phyloP scores from a whole-genome alignment of 1,140 invertebrate species.

The Leptinotarsa lineolata region DNA sequence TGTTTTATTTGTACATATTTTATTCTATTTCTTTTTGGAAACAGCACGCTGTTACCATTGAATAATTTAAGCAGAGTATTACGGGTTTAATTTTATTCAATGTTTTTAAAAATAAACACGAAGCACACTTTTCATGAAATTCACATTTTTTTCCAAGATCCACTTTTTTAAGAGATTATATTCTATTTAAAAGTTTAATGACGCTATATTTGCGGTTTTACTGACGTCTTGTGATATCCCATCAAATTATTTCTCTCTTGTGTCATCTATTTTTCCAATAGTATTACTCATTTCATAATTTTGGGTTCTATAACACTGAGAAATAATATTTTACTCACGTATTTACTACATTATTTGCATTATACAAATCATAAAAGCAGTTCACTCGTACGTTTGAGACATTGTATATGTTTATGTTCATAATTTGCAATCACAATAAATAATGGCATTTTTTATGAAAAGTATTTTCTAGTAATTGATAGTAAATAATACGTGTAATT shows the following conservation, averaged over 20 bases:
- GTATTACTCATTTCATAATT: constrained; percentile 17
- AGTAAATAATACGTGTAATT: too few species aligned
- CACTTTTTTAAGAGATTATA: neutral
- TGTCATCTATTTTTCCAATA: constrained; percentile 13
- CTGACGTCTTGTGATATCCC: neutral
- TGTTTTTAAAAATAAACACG: neutral
- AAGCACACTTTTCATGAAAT: neutral
- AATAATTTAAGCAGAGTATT: neutral
- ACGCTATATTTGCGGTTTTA: constrained; percentile 9
- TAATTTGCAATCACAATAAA: too few species aligned
- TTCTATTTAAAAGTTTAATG: neutral
- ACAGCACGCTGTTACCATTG: neutral
- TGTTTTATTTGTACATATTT: too few species aligned
- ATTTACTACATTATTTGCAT: too few species aligned
- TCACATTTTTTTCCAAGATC: neutral
- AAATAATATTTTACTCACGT: too few species aligned
- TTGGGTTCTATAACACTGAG: too few species aligned
- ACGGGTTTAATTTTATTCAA: neutral
- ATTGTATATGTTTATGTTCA: too few species aligned
- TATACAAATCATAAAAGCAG: too few species aligned
- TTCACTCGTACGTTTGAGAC: too few species aligned
- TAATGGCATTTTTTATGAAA: too few species aligned
- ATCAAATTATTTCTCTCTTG: neutral
- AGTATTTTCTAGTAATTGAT: too few species aligned
- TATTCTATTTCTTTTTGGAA: neutral